phyloP scores from a whole-genome alignment of 2,797 vertebrate genomes.

The Lithobates sylvaticus region DNA sequence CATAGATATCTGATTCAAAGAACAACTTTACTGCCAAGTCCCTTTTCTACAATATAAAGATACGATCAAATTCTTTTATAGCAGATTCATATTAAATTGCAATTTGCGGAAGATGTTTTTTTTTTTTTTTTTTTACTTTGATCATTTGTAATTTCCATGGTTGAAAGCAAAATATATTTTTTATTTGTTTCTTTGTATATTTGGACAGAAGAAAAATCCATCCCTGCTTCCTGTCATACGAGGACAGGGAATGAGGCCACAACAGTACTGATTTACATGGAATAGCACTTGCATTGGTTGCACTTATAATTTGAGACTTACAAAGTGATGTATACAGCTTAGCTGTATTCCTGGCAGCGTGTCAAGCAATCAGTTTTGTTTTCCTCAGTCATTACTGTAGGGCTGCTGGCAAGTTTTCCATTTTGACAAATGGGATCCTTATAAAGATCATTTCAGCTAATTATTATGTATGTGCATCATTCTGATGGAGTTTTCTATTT shows the following conservation, averaged over 20 bases:
- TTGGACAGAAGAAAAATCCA: background rate
- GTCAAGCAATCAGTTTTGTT: conserved; percentile 45
- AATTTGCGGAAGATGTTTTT: no score
- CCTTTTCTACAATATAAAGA: no score
- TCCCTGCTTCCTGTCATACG: background rate
- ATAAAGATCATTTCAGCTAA: conserved; percentile 49
- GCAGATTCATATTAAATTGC: no score
- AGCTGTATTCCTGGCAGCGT: conserved; percentile 28
- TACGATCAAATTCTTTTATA: no score
- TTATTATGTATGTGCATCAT: conserved; percentile 47
- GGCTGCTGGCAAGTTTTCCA: conserved; percentile 43
- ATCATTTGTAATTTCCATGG: no score
- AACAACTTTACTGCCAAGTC: no score
- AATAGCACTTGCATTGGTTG: background rate
- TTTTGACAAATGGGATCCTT: conserved; percentile 52
- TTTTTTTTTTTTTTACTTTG: no score
- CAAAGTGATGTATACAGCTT: conserved; percentile 5
- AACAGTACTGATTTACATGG: background rate
- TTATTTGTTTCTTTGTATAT: background rate
- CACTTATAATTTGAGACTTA: conserved; percentile 2
- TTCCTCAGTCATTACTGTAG: conserved; percentile 34
- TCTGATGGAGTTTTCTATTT: conserved; percentile 20
- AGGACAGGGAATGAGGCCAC: background rate
- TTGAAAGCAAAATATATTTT: no score
- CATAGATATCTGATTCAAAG: no score